These are phyloP conservation scores for Netelia fuscicornis DNA, from an alignment of 2,888 invertebrate genomes.

Conservation along the genomic window DNA sequence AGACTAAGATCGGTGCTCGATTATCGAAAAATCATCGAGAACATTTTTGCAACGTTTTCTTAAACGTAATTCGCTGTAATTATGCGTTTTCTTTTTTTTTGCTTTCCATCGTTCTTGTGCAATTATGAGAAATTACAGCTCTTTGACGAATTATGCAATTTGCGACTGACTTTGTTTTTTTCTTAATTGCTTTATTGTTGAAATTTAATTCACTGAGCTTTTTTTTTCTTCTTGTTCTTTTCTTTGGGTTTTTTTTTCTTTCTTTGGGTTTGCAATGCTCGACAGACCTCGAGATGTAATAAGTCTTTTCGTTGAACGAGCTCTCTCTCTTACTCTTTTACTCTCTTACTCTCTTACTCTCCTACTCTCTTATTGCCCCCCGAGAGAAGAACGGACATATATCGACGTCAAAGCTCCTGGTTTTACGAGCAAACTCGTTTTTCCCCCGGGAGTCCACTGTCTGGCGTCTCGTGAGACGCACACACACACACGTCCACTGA, in stretches of 20 bases:
- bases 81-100: too few species aligned
- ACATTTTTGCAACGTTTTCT: neutral
- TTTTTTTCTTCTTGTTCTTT: neutral
- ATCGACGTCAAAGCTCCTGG: slow-evolving; percentile 53
- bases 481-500: neutral
- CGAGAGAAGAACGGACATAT: slow-evolving; percentile 28
- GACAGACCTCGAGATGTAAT: neutral
- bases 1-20: slow-evolving; percentile 34
- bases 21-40: slow-evolving; percentile 14
- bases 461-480: slow-evolving; percentile 41
- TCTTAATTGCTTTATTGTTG: neutral
- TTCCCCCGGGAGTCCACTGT: slow-evolving; percentile 27
- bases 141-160: slow-evolving; percentile 39
- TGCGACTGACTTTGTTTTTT: neutral
- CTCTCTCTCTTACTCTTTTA: neutral
- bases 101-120: slow-evolving; percentile 6
- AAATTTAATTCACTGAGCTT: neutral
- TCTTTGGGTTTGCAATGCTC: neutral
- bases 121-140: slow-evolving; percentile 30
- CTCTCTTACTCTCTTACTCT: too few species aligned
- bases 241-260: too few species aligned
- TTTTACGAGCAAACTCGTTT: slow-evolving; percentile 62
- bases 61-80: slow-evolving; percentile 20
- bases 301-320: slow-evolving; percentile 21
- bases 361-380: neutral